Percentiles rank a stretch among this genome's conserved stretches.
These are phyloP conservation scores for Campopleginae sp. DNA, from an alignment of 2,888 invertebrate genomes.

Conservation along the genomic window DNA sequence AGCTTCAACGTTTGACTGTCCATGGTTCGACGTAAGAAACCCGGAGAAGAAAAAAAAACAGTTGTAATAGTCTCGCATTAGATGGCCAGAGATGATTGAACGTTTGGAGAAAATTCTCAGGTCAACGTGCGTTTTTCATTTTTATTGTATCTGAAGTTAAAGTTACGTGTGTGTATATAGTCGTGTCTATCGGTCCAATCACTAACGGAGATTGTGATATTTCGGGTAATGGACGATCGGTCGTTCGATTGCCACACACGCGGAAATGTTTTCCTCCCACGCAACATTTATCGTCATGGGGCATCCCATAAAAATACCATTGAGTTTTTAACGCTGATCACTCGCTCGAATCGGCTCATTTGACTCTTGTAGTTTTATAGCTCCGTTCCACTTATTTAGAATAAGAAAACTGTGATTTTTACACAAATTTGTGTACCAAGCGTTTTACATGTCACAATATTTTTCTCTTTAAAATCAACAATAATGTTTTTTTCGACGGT, in stretches of 20 bases:
- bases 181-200: constrained; percentile 14
- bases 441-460: background rate
- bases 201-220: constrained; percentile 39
- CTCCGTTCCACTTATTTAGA: background rate
- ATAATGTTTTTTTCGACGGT: background rate
- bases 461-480: background rate
- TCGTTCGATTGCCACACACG: constrained; percentile 32
- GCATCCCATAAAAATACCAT: background rate
- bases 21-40: constrained; percentile 2
- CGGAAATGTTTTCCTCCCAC: constrained; percentile 10
- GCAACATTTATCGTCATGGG: constrained; percentile 15
- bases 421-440: background rate
- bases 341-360: background rate
- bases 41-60: constrained; percentile 24
- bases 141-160: constrained; percentile 3
- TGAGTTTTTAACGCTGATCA: background rate
- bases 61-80: constrained; percentile 58
- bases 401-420: background rate
- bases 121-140: constrained; percentile 24
- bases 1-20: background rate
- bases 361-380: background rate
- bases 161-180: constrained; percentile 1
- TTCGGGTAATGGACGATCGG: constrained; percentile 25
- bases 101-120: constrained; percentile 3
- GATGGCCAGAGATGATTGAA: constrained; percentile 46